Evolutionary conservation across 2,888 invertebrate genomes (phyloP).

Genomic region (Cryptosula pallasiana): DNA sequence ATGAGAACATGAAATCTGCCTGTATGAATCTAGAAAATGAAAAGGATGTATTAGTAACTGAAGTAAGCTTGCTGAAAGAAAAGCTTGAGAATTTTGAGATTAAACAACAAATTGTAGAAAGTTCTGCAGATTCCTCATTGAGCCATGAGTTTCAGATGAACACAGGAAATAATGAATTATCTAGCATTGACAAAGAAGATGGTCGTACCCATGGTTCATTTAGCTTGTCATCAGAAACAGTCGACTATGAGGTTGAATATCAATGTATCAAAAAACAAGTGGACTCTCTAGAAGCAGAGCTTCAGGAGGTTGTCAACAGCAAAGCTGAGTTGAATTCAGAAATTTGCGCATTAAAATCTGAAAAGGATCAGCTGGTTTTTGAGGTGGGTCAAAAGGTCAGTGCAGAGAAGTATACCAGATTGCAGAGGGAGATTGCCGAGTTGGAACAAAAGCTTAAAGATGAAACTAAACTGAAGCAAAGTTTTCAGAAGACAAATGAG

Average conservation of each 20-base stretch:
- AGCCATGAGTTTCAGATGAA: too few species aligned
- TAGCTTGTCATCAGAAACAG: too few species aligned
- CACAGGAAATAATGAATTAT: too few species aligned
- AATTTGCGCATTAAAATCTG: not conserved
- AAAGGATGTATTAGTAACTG: constrained; percentile 25
- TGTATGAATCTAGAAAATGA: constrained; percentile 32
- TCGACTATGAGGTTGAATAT: too few species aligned
- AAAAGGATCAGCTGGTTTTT: not conserved
- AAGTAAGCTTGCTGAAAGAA: not conserved
- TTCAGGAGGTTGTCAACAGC: not conserved
- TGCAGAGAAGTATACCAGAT: not conserved
- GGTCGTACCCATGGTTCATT: too few species aligned
- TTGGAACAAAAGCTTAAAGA: not conserved
- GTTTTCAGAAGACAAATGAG: not conserved
- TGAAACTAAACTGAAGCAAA: not conserved
- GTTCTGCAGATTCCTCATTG: too few species aligned
- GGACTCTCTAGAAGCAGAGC: not conserved
- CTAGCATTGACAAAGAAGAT: too few species aligned
- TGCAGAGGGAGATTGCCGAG: not conserved
- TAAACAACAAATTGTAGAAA: too few species aligned
- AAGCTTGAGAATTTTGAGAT: too few species aligned
- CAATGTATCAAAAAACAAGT: too few species aligned
- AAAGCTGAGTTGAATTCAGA: not conserved
- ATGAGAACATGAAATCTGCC: constrained; percentile 31
- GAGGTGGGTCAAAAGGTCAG: not conserved